Percentiles rank a stretch among this genome's conserved stretches.
Evolutionary conservation across 2,888 invertebrate genomes (phyloP).

Genomic region (Drosophila subsilvestris): DNA sequence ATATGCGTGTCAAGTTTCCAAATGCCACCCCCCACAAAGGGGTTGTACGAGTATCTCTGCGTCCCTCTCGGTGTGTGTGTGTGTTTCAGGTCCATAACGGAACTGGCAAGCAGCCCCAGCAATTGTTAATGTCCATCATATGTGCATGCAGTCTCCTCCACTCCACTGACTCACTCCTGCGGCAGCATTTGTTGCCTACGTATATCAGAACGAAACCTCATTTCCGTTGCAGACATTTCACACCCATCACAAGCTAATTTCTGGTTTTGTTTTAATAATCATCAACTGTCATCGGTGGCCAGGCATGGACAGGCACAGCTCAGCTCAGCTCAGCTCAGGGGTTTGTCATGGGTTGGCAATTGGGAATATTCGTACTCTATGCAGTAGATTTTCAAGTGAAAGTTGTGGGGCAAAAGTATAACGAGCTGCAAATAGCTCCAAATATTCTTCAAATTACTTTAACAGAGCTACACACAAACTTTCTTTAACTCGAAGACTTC

Average conservation of each 20-base stretch:
- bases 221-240: conserved; percentile 75
- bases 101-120: conserved; percentile 33
- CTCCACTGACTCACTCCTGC: background rate
- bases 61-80: conserved; percentile 3
- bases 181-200: conserved; percentile 42
- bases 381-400: background rate
- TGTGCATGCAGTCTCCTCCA: conserved; percentile 17
- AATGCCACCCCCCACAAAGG: conserved; percentile 18
- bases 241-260: conserved; percentile 44
- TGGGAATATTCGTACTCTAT: too few relatives aligned
- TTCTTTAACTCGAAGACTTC: too few relatives aligned
- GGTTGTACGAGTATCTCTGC: background rate
- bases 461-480: too few relatives aligned
- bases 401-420: background rate
- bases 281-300: conserved; percentile 70
- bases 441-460: too few relatives aligned
- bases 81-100: conserved; percentile 46
- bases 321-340: conserved; percentile 18
- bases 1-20: conserved; percentile 76
- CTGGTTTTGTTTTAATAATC: conserved; percentile 72
- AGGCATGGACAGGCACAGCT: conserved; percentile 15
- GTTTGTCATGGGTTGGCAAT: background rate
- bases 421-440: too few relatives aligned
- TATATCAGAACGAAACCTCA: conserved; percentile 79
- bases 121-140: conserved; percentile 60